Conservation (phyloP, 2,797 vertebrate genomes). For the Malurus splendens region DNA sequence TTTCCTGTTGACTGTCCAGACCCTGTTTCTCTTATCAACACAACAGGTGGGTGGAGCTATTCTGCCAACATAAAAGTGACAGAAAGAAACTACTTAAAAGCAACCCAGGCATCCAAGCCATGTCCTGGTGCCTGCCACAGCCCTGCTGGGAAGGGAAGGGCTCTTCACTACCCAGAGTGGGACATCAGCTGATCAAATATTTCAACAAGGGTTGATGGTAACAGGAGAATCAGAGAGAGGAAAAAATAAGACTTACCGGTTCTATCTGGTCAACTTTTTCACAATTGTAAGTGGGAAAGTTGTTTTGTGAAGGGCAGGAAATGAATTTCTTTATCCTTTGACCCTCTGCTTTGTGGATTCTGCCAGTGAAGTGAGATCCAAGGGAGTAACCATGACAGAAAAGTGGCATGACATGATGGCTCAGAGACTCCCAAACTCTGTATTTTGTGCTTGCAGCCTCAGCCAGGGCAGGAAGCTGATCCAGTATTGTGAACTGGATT, state of each 20-base stretch:
- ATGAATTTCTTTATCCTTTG: background rate
- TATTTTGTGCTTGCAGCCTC: background rate
- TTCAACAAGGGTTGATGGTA: background rate
- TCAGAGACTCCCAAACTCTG: background rate
- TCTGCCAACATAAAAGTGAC: background rate
- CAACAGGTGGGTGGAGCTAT: background rate
- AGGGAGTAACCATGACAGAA: background rate
- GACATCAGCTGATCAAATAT: background rate
- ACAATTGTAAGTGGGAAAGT: background rate
- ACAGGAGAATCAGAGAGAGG: background rate
- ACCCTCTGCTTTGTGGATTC: background rate
- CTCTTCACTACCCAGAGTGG: background rate
- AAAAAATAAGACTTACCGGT: background rate
- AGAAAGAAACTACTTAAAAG: background rate
- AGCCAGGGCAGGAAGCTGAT: background rate
- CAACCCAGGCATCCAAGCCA: rapidly evolving
- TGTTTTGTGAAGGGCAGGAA: background rate
- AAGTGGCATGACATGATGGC: rapidly evolving
- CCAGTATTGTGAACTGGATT: background rate
- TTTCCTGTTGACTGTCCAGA: background rate
- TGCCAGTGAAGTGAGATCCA: background rate
- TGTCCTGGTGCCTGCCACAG: rapidly evolving
- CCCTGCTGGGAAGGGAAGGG: background rate
- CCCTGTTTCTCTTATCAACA: background rate
- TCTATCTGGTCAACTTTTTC: background rate